A percentile compares a stretch with the other conserved stretches of the same genome.
Conservation (phyloP, 2,888 invertebrate species). For the Eupithecia dodoneata region DNA sequence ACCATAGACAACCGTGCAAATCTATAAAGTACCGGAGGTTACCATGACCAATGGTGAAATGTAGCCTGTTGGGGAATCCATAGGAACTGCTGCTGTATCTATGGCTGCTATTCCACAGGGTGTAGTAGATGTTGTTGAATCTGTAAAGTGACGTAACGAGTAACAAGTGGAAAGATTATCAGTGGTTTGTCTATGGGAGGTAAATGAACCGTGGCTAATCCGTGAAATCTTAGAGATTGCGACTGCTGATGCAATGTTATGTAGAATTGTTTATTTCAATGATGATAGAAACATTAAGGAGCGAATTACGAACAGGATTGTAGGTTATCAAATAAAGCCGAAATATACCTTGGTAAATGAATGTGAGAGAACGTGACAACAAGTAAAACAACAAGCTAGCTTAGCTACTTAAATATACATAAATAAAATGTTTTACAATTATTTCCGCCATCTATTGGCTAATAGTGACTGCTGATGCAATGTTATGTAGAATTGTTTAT, state of each 20-base stretch:
- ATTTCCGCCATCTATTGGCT: too few species aligned
- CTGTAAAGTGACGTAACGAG: conserved; percentile 17
- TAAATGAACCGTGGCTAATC: conserved; percentile 66
- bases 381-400: not conserved
- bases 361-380: not conserved
- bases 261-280: conserved; percentile 11
- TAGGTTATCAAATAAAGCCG: not conserved
- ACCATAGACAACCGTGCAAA: conserved; percentile 60
- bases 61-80: conserved; percentile 44
- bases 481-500: conserved; percentile 28
- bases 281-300: not conserved
- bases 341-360: not conserved
- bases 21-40: conserved; percentile 57
- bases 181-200: conserved; percentile 24
- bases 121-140: not conserved
- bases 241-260: conserved; percentile 46
- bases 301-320: not conserved
- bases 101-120: not conserved
- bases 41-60: conserved; percentile 61
- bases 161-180: conserved; percentile 56
- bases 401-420: not conserved
- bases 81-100: conserved; percentile 15
- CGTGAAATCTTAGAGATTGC: conserved; percentile 64
- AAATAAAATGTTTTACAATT: too few species aligned
- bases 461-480: conserved; percentile 47